Evolutionary conservation across 2,888 invertebrate species (phyloP).

Genomic region (Synanthedon formicaeformis): DNA sequence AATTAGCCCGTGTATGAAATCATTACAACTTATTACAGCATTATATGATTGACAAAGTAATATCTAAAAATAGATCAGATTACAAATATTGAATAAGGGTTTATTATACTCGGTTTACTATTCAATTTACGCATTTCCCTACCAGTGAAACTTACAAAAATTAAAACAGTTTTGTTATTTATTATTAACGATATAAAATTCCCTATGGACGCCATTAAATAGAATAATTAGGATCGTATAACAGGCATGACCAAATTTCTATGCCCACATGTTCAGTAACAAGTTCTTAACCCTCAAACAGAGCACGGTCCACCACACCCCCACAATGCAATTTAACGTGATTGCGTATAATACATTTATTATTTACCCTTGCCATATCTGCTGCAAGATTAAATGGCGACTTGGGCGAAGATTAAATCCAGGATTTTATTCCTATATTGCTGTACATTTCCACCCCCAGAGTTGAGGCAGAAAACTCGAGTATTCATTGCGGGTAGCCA

Average conservation of each 20-base stretch:
- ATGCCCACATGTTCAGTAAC: slow-evolving; percentile 1
- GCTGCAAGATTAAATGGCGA: slow-evolving; percentile 62
- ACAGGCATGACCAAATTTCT: neutral
- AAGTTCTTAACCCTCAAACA: slow-evolving; percentile 2
- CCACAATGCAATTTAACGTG: slow-evolving; percentile 52
- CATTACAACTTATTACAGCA: too few relatives aligned
- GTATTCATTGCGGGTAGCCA: slow-evolving; percentile 64
- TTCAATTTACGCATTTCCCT: too few relatives aligned
- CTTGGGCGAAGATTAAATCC: slow-evolving; percentile 65
- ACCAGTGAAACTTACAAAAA: too few relatives aligned
- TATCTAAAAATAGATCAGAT: too few relatives aligned
- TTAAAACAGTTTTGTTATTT: neutral
- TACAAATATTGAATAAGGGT: too few relatives aligned
- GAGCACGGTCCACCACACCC: slow-evolving; percentile 7
- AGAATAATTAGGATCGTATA: slow-evolving; percentile 1
- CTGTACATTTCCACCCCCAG: slow-evolving; percentile 49
- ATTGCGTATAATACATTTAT: slow-evolving; percentile 59
- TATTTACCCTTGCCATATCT: slow-evolving; percentile 61
- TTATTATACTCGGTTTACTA: too few relatives aligned
- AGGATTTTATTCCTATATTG: slow-evolving; percentile 65
- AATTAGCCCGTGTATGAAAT: too few relatives aligned
- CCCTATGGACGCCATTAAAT: slow-evolving; percentile 1
- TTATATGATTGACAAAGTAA: too few relatives aligned
- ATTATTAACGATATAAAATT: neutral
- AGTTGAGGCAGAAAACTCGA: slow-evolving; percentile 57